Percentiles rank a stretch among this genome's conserved stretches.
These are phyloP conservation scores for Plebejus anna DNA, from an alignment of 2,888 invertebrate genomes.

Conservation along the genomic window DNA sequence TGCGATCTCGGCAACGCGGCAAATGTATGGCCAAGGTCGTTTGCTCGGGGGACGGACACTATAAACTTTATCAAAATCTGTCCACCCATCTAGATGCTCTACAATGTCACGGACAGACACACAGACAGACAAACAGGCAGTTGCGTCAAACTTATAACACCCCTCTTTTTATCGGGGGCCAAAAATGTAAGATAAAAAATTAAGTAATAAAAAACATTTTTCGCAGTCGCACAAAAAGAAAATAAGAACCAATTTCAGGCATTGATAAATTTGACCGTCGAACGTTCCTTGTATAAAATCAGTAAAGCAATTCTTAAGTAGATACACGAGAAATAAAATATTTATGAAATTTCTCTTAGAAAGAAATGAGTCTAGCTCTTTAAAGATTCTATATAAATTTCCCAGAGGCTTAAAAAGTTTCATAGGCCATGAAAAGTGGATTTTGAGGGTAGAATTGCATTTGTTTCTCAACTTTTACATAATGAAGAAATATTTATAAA, in stretches of 20 bases:
- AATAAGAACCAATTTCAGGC: background rate
- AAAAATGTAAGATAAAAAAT: background rate
- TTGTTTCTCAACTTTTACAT: conserved; percentile 13
- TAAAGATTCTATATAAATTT: conserved; percentile 27
- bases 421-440: conserved; percentile 16
- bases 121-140: too few species aligned
- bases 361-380: conserved; percentile 21
- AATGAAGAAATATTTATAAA: background rate
- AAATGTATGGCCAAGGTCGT: too few species aligned
- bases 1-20: too few species aligned
- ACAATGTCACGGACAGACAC: too few species aligned
- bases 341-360: conserved; percentile 17
- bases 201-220: background rate
- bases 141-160: too few species aligned
- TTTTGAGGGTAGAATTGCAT: conserved; percentile 8
- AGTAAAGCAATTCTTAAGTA: conserved; percentile 10
- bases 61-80: too few species aligned
- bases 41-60: too few species aligned
- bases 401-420: conserved; percentile 21
- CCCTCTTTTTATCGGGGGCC: too few species aligned
- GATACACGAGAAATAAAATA: conserved; percentile 7
- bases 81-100: too few species aligned
- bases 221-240: background rate
- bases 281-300: background rate
- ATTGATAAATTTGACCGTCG: conserved; percentile 9